Conservation (phyloP, 2,113 vertebrate species). For the Lepidothrix coronata region DNA sequence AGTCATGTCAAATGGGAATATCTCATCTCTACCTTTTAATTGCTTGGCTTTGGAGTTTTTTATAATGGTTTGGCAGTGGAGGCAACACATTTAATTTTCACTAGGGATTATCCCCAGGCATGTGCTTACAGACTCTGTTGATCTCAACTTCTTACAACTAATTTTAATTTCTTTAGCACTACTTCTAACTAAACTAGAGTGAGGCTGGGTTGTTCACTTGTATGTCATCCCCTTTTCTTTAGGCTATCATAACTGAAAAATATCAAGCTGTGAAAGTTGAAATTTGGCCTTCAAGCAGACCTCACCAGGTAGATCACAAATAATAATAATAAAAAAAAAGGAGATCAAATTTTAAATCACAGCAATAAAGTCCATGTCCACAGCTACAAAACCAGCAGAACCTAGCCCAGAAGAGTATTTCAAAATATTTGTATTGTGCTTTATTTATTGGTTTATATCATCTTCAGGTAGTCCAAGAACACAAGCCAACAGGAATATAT, state of each 20-base stretch:
- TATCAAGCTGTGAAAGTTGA: neutral
- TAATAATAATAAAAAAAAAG: neutral
- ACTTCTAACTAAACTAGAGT: neutral
- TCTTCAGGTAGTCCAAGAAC: neutral
- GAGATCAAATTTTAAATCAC: neutral
- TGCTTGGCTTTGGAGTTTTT: neutral
- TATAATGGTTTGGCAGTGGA: neutral
- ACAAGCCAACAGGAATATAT: neutral
- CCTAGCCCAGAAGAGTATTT: neutral
- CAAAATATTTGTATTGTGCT: neutral
- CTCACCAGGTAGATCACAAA: neutral
- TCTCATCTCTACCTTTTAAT: neutral
- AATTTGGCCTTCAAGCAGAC: neutral
- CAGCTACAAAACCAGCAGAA: neutral
- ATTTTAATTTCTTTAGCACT: neutral
- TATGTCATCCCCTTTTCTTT: neutral
- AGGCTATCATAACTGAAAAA: neutral
- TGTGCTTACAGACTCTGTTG: fast-evolving
- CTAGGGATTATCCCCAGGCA: neutral
- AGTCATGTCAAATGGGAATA: neutral
- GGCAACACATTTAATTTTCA: neutral
- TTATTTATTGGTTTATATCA: neutral
- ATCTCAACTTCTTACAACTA: neutral
- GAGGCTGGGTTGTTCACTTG: neutral
- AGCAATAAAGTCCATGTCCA: neutral